These are phyloP conservation scores for Dynastes maya DNA, from an alignment of 2,888 invertebrate species.

Conservation along the genomic window DNA sequence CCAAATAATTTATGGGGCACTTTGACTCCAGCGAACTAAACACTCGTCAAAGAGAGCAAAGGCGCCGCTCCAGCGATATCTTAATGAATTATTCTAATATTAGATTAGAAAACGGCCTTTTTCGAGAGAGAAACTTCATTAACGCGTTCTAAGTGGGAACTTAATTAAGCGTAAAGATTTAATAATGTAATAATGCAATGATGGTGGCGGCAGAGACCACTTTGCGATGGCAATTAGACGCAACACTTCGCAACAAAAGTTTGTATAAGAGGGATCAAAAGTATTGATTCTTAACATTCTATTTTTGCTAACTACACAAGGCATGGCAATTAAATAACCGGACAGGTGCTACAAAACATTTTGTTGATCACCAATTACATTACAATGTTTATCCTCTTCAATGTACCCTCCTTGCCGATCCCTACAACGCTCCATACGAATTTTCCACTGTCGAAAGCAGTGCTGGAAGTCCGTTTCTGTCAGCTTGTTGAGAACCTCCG, in stretches of 20 bases:
- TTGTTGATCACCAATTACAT: too few relatives aligned
- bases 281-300: too few relatives aligned
- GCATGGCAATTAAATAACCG: too few relatives aligned
- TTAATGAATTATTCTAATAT: conserved; percentile 59
- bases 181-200: conserved; percentile 49
- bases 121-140: conserved; percentile 52
- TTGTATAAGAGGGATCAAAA: neutral
- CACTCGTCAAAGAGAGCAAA: conserved; percentile 56
- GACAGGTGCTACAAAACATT: too few relatives aligned
- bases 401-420: too few relatives aligned
- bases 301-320: too few relatives aligned
- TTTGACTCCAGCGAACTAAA: conserved; percentile 57
- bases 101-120: conserved; percentile 55
- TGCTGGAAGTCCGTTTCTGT: too few relatives aligned
- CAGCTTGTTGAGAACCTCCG: too few relatives aligned
- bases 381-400: too few relatives aligned
- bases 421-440: too few relatives aligned
- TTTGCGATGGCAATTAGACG: conserved; percentile 21
- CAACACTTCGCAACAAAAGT: conserved; percentile 9
- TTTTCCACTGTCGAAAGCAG: too few relatives aligned
- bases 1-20: conserved; percentile 57
- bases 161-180: conserved; percentile 56
- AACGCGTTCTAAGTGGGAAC: conserved; percentile 53
- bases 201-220: conserved; percentile 12
- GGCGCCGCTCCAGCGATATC: conserved; percentile 52